These are phyloP conservation scores for Xestia ashworthii DNA, from an alignment of 2,888 invertebrate genomes.

Conservation along the genomic window DNA sequence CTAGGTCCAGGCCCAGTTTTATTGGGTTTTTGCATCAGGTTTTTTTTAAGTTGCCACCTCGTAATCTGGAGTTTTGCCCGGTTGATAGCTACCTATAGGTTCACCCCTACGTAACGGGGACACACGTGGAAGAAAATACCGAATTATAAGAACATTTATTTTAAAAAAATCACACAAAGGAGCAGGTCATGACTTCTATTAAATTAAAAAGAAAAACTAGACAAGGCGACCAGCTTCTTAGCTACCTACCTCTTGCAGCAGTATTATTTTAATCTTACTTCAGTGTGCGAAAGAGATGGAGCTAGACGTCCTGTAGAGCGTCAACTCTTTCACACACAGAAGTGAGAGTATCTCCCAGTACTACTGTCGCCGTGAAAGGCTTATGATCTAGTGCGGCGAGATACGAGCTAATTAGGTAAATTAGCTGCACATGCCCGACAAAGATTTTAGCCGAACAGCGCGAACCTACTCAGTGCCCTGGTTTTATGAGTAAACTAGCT, in stretches of 20 bases:
- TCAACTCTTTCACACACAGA: not conserved
- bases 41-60: not conserved
- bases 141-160: not conserved
- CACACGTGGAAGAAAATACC: not conserved
- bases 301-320: not conserved
- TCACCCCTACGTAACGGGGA: not conserved
- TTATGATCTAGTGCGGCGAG: slow-evolving; percentile 37
- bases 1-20: not conserved
- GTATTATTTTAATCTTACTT: not conserved
- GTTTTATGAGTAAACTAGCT: slow-evolving; percentile 14
- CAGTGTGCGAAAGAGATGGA: not conserved
- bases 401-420: slow-evolving; percentile 42
- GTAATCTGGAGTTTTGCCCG: not conserved
- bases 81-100: not conserved
- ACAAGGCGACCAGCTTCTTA: not conserved
- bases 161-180: not conserved
- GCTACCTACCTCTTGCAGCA: not conserved
- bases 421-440: slow-evolving; percentile 49
- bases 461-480: slow-evolving; percentile 14
- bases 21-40: not conserved
- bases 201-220: not conserved
- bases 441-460: slow-evolving; percentile 45
- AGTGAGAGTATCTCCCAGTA: not conserved
- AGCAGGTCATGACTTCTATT: not conserved
- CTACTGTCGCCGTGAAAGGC: slow-evolving; percentile 26